Evolutionary conservation across 2,797 vertebrate genomes (phyloP).

Genomic region (Myotis pilosus): DNA sequence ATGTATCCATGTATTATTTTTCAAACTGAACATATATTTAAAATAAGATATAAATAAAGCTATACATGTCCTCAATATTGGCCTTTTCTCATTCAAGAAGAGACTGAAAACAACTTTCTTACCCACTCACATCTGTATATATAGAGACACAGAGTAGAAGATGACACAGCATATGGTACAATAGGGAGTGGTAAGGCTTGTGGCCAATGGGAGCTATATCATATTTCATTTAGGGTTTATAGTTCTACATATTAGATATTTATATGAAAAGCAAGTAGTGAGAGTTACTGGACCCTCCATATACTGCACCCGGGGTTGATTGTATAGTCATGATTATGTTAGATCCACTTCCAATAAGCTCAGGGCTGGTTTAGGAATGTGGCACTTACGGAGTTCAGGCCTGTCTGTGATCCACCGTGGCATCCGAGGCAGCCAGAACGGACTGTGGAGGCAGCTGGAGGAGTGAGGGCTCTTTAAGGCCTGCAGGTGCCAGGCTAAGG

Average conservation of each 20-base stretch:
- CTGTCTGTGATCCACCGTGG: accelerated
- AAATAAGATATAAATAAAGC: not conserved
- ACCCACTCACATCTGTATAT: not conserved
- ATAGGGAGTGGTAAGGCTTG: not conserved
- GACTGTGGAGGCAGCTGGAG: not conserved
- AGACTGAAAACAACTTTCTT: not conserved
- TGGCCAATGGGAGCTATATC: not conserved
- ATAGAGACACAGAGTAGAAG: not conserved
- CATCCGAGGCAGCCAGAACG: not conserved
- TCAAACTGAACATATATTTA: not conserved
- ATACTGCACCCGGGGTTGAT: too few species aligned
- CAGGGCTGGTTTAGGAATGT: not conserved
- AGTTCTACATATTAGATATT: not conserved
- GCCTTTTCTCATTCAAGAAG: not conserved
- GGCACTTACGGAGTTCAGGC: not conserved
- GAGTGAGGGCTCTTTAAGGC: not conserved
- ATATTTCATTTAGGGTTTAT: not conserved
- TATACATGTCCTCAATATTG: not conserved
- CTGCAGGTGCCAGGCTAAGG: not conserved
- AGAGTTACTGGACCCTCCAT: not conserved
- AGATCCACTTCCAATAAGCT: not conserved
- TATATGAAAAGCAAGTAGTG: not conserved
- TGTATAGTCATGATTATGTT: not conserved
- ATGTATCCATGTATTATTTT: not conserved
- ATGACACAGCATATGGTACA: accelerated